Conservation (phyloP, 2,797 vertebrate species). For the Enteromius trimaculatus region DNA sequence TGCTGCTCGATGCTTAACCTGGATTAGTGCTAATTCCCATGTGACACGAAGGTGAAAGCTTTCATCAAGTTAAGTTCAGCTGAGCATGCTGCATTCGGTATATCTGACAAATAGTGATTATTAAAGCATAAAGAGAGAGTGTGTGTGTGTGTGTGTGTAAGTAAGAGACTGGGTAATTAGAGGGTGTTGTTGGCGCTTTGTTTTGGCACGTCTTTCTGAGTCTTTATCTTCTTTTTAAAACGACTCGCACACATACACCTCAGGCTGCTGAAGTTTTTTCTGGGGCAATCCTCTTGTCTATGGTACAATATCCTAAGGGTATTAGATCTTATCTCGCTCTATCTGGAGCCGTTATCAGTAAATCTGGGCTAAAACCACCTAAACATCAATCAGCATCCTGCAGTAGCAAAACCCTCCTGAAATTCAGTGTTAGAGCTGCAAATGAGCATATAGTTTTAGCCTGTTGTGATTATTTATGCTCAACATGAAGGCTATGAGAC, state of each 20-base stretch:
- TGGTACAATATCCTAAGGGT: slow-evolving; percentile 31
- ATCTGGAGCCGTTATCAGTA: slow-evolving; percentile 28
- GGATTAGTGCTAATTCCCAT: slow-evolving; percentile 34
- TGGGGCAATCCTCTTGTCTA: slow-evolving; percentile 32
- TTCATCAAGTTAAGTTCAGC: slow-evolving; percentile 8
- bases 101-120: slow-evolving; percentile 1
- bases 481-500: neutral
- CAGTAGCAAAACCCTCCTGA: neutral
- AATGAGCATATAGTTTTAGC: neutral
- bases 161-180: neutral
- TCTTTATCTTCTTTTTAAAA: slow-evolving; percentile 12
- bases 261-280: slow-evolving; percentile 36
- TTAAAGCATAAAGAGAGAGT: slow-evolving; percentile 1
- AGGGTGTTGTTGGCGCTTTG: slow-evolving; percentile 23
- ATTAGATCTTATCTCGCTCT: slow-evolving; percentile 41
- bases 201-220: slow-evolving; percentile 40
- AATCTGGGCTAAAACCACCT: slow-evolving; percentile 23
- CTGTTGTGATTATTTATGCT: slow-evolving; percentile 5
- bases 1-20: slow-evolving; percentile 15
- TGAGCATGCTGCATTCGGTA: neutral
- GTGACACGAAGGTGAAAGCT: slow-evolving; percentile 19
- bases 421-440: slow-evolving; percentile 10
- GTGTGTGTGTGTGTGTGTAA: neutral
- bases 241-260: slow-evolving; percentile 22
- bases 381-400: slow-evolving; percentile 21